Evolutionary conservation across 2,113 vertebrate genomes (phyloP).

Genomic region (Crypturellus undulatus): DNA sequence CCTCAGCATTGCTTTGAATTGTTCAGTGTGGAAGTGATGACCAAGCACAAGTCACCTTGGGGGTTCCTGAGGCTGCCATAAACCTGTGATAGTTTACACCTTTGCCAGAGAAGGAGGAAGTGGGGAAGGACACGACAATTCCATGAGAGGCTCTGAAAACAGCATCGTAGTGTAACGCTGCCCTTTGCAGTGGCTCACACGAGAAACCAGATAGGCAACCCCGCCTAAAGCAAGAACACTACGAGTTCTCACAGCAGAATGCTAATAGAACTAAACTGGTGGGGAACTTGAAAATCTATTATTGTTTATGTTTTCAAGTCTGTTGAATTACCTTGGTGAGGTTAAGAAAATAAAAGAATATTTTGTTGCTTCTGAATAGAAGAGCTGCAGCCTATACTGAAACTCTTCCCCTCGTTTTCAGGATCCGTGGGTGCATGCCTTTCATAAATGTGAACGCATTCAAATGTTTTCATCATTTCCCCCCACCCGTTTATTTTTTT

Average conservation of each 20-base stretch:
- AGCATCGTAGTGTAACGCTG: background rate
- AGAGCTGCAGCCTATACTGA: slow-evolving; percentile 31
- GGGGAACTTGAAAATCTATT: slow-evolving; percentile 52
- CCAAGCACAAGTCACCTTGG: background rate
- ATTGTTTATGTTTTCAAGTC: slow-evolving; percentile 67
- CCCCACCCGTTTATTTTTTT: background rate
- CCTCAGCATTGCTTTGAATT: background rate
- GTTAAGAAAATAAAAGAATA: slow-evolving; percentile 25
- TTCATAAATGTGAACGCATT: slow-evolving; percentile 40
- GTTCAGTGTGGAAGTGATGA: background rate
- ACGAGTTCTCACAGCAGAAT: background rate
- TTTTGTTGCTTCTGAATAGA: background rate
- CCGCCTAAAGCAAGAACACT: background rate
- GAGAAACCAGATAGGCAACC: background rate
- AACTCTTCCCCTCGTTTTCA: background rate
- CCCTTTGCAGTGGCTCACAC: background rate
- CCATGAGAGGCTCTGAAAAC: background rate
- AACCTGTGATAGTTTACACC: background rate
- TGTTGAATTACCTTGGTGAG: slow-evolving; percentile 55
- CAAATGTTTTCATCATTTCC: slow-evolving; percentile 38
- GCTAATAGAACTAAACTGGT: background rate
- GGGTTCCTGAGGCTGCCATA: background rate
- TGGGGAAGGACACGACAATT: background rate
- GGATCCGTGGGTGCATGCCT: slow-evolving; percentile 12
- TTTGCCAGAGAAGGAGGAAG: background rate